These are phyloP conservation scores for Albula glossodonta DNA, from an alignment of 2,113 vertebrate species.

Conservation along the genomic window DNA sequence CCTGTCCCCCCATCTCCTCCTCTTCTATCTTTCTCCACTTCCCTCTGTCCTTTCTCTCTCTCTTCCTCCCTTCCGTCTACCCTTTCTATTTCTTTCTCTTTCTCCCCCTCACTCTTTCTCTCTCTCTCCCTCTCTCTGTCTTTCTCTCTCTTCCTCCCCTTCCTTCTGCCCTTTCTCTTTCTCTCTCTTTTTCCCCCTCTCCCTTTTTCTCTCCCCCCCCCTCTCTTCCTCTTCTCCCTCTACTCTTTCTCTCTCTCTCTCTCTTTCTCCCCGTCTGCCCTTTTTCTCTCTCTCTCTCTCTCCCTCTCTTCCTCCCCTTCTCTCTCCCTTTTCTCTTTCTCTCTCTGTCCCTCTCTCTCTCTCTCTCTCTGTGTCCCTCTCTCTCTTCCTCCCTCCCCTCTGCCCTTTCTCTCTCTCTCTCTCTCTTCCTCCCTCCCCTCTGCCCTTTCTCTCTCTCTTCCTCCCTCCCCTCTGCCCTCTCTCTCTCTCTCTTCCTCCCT, in stretches of 20 bases:
- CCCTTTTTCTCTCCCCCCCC: slow-evolving; percentile 2
- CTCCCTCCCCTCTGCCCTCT: not conserved
- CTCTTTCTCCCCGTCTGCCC: not conserved
- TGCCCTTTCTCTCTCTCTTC: not conserved
- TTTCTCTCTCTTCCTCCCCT: not conserved
- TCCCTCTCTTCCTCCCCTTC: not conserved
- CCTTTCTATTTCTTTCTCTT: not conserved
- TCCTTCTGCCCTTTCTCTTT: no score
- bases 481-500: not conserved
- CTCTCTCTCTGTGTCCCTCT: not conserved
- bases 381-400: no score
- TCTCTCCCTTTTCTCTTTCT: no score
- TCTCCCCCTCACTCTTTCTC: no score
- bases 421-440: no score
- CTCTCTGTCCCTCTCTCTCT: slow-evolving; percentile 1
- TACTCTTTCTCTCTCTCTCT: not conserved
- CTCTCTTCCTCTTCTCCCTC: no score
- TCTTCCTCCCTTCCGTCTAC: not conserved
- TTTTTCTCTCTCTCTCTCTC: not conserved
- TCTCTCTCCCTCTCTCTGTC: not conserved
- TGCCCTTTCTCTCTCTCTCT: slow-evolving; percentile 22
- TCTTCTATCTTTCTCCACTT: not conserved
- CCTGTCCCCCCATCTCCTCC: not conserved
- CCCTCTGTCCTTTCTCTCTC: not conserved
- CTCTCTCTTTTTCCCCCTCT: no score